Percentiles rank a stretch among this genome's conserved stretches.
These are phyloP conservation scores for Aldabrachelys gigantea DNA, from an alignment of 2,113 vertebrate species.

Conservation along the genomic window DNA sequence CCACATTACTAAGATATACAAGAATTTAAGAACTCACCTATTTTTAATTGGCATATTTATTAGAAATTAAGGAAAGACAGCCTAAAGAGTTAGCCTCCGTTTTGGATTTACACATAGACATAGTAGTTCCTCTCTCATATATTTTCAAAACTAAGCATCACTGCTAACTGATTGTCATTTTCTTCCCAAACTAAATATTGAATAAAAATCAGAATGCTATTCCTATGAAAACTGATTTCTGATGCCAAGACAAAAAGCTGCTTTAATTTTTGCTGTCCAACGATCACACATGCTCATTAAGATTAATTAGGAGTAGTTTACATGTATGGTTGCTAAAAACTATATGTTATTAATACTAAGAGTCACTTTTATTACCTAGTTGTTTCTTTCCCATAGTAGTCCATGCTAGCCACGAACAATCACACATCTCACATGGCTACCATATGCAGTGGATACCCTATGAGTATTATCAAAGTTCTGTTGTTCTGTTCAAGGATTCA, in stretches of 20 bases:
- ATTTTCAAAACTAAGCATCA: slow-evolving; percentile 1
- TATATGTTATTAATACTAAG: background rate
- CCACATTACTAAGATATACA: background rate
- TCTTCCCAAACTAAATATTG: background rate
- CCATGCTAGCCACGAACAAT: background rate
- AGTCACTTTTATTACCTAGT: background rate
- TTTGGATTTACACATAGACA: slow-evolving; percentile 1
- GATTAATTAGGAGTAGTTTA: background rate
- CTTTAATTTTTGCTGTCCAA: too few species aligned
- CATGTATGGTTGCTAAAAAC: background rate
- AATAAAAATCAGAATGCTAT: background rate
- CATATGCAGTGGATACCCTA: background rate
- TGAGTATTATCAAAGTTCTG: background rate
- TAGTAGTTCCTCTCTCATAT: background rate
- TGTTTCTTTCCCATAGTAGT: background rate
- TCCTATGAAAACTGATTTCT: background rate
- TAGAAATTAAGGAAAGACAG: background rate
- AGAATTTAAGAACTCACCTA: background rate
- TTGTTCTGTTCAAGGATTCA: background rate
- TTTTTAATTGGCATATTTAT: background rate
- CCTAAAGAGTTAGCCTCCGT: background rate
- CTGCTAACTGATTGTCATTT: background rate
- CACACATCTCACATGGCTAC: background rate
- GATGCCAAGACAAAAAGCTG: background rate
- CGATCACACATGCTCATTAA: background rate